Evolutionary conservation across 2,113 vertebrate species (phyloP).

Genomic region (Myotis brandtii): DNA sequence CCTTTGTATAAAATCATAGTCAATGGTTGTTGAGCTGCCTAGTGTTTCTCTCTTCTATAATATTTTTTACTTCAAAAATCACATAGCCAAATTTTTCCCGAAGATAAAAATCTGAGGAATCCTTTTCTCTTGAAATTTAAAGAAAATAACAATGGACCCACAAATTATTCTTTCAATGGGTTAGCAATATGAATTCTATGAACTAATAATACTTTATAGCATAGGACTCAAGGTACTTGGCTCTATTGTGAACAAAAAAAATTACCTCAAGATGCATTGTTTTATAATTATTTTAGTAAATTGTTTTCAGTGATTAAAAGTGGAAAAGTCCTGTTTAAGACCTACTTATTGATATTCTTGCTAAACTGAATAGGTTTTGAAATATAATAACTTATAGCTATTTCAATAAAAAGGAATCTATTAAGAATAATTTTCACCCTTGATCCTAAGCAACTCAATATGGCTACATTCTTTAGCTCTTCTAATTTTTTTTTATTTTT

Average conservation of each 20-base stretch:
- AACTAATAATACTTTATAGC: background rate
- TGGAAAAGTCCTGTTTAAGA: background rate
- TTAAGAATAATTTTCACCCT: background rate
- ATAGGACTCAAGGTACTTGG: background rate
- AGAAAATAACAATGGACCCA: background rate
- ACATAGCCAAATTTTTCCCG: background rate
- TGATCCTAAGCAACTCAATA: background rate
- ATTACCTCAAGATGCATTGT: background rate
- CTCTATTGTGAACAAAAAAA: background rate
- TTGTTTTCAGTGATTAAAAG: background rate
- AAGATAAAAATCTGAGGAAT: conserved; percentile 15
- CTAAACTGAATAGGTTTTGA: background rate
- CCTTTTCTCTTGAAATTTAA: conserved; percentile 5
- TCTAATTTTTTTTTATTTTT: background rate
- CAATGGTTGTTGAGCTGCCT: background rate
- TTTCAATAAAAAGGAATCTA: background rate
- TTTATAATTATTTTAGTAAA: background rate
- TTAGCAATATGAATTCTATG: background rate
- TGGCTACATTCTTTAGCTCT: background rate
- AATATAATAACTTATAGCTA: background rate
- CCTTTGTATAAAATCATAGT: background rate
- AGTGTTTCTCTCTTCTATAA: background rate
- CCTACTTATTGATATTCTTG: background rate
- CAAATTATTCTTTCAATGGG: background rate
- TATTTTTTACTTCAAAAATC: background rate